phyloP scores from a whole-genome alignment of 2,888 invertebrate species.

The Chydorus sphaericus region DNA sequence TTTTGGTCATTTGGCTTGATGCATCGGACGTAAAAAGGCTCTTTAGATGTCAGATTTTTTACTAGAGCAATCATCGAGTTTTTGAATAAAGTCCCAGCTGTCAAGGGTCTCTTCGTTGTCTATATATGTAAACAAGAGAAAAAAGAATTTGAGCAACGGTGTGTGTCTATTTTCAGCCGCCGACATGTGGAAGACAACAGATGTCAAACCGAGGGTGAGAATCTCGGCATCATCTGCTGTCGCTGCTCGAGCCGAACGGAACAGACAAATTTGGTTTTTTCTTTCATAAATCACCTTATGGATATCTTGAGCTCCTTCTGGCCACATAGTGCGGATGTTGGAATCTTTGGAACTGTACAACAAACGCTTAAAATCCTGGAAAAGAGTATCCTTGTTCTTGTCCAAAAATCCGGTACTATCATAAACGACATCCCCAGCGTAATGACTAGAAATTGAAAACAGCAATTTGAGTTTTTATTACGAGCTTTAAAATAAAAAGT shows the following conservation, averaged over 20 bases:
- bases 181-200: background rate
- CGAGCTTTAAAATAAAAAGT: background rate
- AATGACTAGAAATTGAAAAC: constrained; percentile 48
- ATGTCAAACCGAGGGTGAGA: background rate
- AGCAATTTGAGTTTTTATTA: background rate
- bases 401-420: constrained; percentile 81
- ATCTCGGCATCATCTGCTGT: background rate
- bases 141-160: background rate
- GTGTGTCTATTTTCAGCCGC: background rate
- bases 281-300: constrained; percentile 43
- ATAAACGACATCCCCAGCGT: constrained; percentile 94
- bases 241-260: background rate
- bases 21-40: constrained; percentile 93
- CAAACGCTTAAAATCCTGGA: constrained; percentile 90
- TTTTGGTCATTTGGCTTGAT: constrained; percentile 94
- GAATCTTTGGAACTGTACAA: constrained; percentile 66
- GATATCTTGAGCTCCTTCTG: constrained; percentile 83
- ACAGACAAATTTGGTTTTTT: background rate
- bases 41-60: constrained; percentile 73
- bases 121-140: constrained; percentile 32
- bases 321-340: constrained; percentile 81
- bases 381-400: constrained; percentile 91
- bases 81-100: constrained; percentile 88
- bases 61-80: constrained; percentile 85
- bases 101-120: constrained; percentile 88